Base-by-base conservation (phyloP, 1,140 invertebrate species). In the Luehdorfia chinensis region DNA sequence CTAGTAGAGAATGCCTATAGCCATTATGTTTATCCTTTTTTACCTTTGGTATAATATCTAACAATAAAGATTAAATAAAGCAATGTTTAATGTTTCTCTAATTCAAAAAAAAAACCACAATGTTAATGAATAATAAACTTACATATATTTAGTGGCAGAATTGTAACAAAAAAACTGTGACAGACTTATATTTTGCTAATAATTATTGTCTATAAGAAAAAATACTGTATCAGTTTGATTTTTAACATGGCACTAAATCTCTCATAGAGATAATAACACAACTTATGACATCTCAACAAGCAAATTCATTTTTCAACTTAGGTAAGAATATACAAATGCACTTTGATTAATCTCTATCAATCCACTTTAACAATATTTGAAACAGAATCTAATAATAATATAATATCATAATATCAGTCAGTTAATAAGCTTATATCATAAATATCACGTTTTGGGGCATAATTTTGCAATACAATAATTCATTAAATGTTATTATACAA, bases 171-270 rank as follows among this genome's bases (percentile, higher is more conserved):
- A 9, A 33, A 19, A 21, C 12, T 23, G 8, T 36, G 33, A 15
- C 16, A 15, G 9, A 18, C 3, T 8, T 18, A 36, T 9, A 37
- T 19, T 44, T n/a, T n/a, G n/a, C n/a, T n/a, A n/a, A n/a, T n/a
- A n/a, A n/a, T n/a, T n/a, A n/a, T n/a, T 28, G 36, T 53, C 45
- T 39, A 27, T 28, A 14, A 9, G 13, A 41, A 37, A 19, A 18
- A 36, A 21, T 32, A 43, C 25, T 39, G 41, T 27, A 39, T 13
- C 21, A 44, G 7, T 32, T 21, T 28, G 27, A 45, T 5, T n/a
- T 15, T 43, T 43, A 50, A 43, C 47, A 49, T 50, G 47, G 47
- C 47, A 50, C 47, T 41, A 37, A 23, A 25, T 16, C 28, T 21
- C 30, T 14, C 28, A 33, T 28, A 50, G 16, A 41, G 16, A 49